Evolutionary conservation across 1,140 invertebrate genomes (phyloP), one percentile per base, ranked within the genome.

Genomic region (Polypedilum vanderplanki): DNA sequence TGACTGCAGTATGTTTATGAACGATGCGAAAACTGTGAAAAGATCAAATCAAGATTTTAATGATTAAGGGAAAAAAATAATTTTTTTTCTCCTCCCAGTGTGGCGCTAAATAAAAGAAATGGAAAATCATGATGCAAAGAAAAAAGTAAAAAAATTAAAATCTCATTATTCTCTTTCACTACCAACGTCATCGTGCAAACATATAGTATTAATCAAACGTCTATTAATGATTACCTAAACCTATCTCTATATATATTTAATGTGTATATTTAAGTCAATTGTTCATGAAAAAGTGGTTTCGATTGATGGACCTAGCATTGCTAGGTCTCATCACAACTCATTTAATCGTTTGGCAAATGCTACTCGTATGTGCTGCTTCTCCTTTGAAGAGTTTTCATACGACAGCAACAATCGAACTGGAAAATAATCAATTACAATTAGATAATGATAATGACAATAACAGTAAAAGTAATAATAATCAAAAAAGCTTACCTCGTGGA

Each of bases 251-350:
- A 22, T 10, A 22, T 57, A 3, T 57, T 57, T 57, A 15, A 17
- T 57, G 46, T 20, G 17, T 70, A 18, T 18, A 70, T 70, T 10
- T 70, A 70, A 70, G 17, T 22, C 18, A 22, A 18, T 18, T 70
- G 65, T 70, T 22, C 65, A 70, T 70, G 80, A 82, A 78, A 79
- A 81, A 80, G 78, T 80, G 80, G 76, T 77, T 80, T 77, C 77
- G 80, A 77, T 82, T 81, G 81, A 82, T 81, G 81, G 81, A 81
- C 81, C 81, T 82, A 79, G 81, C 80, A 74, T 78, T 81, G 81
- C 81, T 82, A 79, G 81, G 81, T 78, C 81, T 80, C 81, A 81
- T 82, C 81, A 80, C 81, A 70, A 78, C 79, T 77, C 77, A 79
- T 76, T 77, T 81, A 67, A 80, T 80, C 73, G 76, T 78, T 76